Evolutionary conservation across 2,113 vertebrate genomes (phyloP), one percentile per base, ranked within the genome.

Genomic region (Cinclus cinclus): DNA sequence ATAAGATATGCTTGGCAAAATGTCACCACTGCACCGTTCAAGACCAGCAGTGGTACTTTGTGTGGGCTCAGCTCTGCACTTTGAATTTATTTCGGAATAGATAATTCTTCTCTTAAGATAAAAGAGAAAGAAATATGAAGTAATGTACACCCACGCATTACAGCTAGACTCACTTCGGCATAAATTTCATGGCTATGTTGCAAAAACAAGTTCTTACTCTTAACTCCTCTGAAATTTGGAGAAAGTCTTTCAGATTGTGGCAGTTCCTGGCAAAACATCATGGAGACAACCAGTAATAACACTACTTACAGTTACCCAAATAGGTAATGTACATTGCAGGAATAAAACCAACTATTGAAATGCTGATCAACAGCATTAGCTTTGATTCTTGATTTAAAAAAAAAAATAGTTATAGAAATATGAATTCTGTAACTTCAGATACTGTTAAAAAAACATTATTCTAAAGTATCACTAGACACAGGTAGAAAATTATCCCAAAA

Each of bases 1-100:
- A 87, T 69, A 70, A 97, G 78, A 95, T 53, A 81, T 39, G 39
- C 67, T 80, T 96, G 94, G 90, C 83, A 95, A 86, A 83, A 90
- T 87, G 17, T 50, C 59, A 93, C 79, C 59, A 50, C 25, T 11
- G 31, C 85, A 86, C 89, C 85, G 77, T 46, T 96, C 79, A 84
- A 87, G 76, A 87, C 67, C 81, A 82, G 55, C 52, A 89, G 31
- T 1, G 46, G 33, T 65, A 64, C 42, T 94, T 80, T 44, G 10
- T 27, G 24, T 59, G 78, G 64, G 73, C 53, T 90, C 74, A 78
- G 56, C 50, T 92, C 85, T 75, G 56, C 15, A 12, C 58, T 39
- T 59, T 56, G 59, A 68, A 92, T 92, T 89, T 81, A 46, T 82
- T 81, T 85, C 64, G 78, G 65, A 95, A 55, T 3, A 30, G 28